These are phyloP conservation scores for Drosophila ustulata DNA, from an alignment of 2,888 invertebrate species.

Conservation along the genomic window DNA sequence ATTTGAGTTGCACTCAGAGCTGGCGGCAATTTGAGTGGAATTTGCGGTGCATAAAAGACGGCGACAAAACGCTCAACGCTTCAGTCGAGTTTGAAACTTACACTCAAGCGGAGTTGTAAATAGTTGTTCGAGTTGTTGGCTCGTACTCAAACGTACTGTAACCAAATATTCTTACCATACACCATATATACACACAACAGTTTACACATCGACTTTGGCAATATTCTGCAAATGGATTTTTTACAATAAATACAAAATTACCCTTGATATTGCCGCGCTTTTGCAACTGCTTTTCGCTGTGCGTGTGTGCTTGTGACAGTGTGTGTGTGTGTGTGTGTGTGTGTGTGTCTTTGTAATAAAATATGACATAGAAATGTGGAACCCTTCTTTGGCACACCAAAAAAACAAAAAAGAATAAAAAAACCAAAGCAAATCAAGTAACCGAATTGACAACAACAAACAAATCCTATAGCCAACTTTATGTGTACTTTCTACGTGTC, in stretches of 20 bases:
- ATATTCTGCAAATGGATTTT: conserved; percentile 28
- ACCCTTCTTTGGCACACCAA: conserved; percentile 24
- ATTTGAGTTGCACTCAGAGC: conserved; percentile 40
- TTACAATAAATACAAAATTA: conserved; percentile 24
- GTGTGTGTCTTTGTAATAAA: conserved; percentile 37
- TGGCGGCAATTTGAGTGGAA: conserved; percentile 42
- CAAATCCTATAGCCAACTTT: conserved; percentile 30
- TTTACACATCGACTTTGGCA: conserved; percentile 3
- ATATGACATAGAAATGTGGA: conserved; percentile 36
- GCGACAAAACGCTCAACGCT: conserved; percentile 73
- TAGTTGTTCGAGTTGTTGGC: conserved; percentile 83
- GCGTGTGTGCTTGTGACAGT: conserved; percentile 17
- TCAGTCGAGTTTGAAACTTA: conserved; percentile 85
- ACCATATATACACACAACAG: conserved; percentile 12
- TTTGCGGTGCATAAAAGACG: conserved; percentile 69
- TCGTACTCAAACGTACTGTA: conserved; percentile 85
- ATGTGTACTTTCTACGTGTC: conserved; percentile 13
- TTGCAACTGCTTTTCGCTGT: conserved; percentile 13
- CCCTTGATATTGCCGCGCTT: conserved; percentile 32
- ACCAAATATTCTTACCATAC: conserved; percentile 44
- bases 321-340: conserved; percentile 18
- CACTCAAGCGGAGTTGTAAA: conserved; percentile 83
- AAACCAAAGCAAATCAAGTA: conserved; percentile 45
- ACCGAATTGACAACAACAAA: conserved; percentile 35
- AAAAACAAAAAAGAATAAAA: background rate